Evolutionary conservation across 2,797 vertebrate genomes (phyloP).

Genomic region (Galaxias olidus): DNA sequence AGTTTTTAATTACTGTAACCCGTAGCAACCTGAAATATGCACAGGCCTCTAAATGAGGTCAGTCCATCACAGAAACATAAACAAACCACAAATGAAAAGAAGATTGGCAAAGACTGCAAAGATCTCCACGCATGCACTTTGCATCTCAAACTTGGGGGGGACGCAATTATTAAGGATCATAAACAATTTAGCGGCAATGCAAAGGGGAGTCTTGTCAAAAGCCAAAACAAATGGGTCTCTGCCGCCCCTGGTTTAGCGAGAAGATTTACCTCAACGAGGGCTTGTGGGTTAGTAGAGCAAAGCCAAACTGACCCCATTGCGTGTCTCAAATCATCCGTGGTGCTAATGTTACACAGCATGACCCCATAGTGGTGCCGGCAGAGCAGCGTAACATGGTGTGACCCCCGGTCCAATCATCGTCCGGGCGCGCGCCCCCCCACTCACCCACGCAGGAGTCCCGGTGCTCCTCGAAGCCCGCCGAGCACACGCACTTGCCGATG

Average conservation of each 20-base stretch:
- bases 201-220: background rate
- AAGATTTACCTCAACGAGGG: no score
- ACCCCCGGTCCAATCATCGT: no score
- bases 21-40: constrained; percentile 57
- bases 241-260: no score
- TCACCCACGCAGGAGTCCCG: constrained; percentile 90
- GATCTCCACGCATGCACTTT: constrained; percentile 16
- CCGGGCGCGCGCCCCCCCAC: constrained; percentile 38
- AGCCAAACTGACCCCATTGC: no score
- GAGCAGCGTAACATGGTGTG: no score
- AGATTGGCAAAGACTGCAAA: background rate
- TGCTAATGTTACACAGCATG: no score
- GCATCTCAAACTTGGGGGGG: constrained; percentile 10
- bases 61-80: constrained; percentile 37
- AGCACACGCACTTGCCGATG: constrained; percentile 95
- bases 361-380: no score
- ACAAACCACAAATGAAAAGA: constrained; percentile 15
- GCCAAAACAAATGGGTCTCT: background rate
- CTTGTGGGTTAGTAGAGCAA: no score
- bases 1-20: constrained; percentile 72
- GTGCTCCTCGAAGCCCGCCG: constrained; percentile 89
- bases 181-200: no score
- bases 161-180: constrained; percentile 14
- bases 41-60: constrained; percentile 51
- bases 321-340: no score